Evolutionary conservation across 2,888 invertebrate genomes (phyloP).

Genomic region (Caenorhabditis panamensis): DNA sequence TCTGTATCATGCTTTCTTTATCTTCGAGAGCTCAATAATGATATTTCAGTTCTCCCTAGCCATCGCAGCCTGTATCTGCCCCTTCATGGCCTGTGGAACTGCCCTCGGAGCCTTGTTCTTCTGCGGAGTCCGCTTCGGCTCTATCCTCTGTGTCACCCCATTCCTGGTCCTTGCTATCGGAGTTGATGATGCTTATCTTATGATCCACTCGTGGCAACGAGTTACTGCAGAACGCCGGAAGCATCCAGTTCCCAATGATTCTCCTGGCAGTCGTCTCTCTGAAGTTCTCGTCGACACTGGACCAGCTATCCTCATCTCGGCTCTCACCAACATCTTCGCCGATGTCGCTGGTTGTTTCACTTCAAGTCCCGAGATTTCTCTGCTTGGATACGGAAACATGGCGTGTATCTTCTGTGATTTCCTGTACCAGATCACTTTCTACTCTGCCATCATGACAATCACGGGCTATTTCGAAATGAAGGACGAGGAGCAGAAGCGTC

Average conservation of each 20-base stretch:
- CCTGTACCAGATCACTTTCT: conserved; percentile 78
- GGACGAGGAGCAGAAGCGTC: conserved; percentile 58
- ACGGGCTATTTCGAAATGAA: conserved; percentile 76
- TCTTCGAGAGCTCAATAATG: background rate
- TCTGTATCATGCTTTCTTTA: background rate
- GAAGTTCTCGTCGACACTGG: conserved; percentile 77
- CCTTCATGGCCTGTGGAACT: conserved; percentile 80
- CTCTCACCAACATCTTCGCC: conserved; percentile 78
- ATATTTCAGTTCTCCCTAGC: conserved; percentile 73
- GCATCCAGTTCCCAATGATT: conserved; percentile 65
- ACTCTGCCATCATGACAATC: conserved; percentile 77
- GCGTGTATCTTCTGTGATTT: conserved; percentile 74
- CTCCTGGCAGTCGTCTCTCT: conserved; percentile 68
- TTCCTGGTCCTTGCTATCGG: conserved; percentile 78
- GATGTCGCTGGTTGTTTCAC: conserved; percentile 78
- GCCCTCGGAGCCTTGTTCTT: conserved; percentile 76
- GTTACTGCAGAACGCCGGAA: conserved; percentile 68
- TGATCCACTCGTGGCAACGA: conserved; percentile 79
- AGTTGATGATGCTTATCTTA: conserved; percentile 79
- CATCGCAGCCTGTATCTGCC: conserved; percentile 77
- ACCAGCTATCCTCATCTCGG: conserved; percentile 79
- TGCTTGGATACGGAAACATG: conserved; percentile 78
- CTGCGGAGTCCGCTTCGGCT: conserved; percentile 76
- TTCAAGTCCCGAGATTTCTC: conserved; percentile 77
- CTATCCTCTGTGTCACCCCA: conserved; percentile 76